Evolutionary conservation across 1,140 invertebrate genomes (phyloP).

Genomic region (Zaprionus africanus): DNA sequence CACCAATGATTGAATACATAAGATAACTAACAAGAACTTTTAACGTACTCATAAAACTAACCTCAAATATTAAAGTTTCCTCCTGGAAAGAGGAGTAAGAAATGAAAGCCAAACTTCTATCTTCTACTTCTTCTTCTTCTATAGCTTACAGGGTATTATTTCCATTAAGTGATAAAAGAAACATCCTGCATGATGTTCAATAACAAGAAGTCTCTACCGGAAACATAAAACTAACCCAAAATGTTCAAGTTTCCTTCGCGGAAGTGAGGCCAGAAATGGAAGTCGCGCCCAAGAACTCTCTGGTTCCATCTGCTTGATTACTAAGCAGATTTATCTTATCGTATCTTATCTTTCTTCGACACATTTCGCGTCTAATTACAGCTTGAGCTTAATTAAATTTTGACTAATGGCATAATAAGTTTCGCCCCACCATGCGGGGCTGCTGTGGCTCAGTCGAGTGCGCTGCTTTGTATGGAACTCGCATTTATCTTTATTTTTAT

Average conservation of each 20-base stretch:
- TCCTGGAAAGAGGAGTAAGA: no score
- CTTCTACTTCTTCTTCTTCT: no score
- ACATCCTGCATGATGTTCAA: no score
- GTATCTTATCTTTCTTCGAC: not conserved
- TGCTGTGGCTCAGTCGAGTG: conserved; percentile 44
- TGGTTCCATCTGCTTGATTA: not conserved
- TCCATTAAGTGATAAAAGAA: no score
- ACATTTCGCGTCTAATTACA: not conserved
- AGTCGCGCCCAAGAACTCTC: not conserved
- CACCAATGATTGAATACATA: no score
- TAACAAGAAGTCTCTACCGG: no score
- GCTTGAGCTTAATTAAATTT: conserved; percentile 3
- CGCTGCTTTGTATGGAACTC: conserved; percentile 76
- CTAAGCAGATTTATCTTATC: not conserved
- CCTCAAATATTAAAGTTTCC: no score
- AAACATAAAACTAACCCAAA: not conserved
- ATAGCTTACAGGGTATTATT: no score
- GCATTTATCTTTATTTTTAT: conserved; percentile 84
- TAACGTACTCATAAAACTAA: no score
- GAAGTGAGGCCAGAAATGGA: not conserved
- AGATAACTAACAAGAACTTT: no score
- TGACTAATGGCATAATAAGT: conserved; percentile 5
- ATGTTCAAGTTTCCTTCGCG: not conserved
- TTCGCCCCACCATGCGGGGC: conserved; percentile 19
- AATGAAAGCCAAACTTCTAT: no score